phyloP scores from a whole-genome alignment of 1,140 invertebrate genomes.

The Rhagoletis zephyria region DNA sequence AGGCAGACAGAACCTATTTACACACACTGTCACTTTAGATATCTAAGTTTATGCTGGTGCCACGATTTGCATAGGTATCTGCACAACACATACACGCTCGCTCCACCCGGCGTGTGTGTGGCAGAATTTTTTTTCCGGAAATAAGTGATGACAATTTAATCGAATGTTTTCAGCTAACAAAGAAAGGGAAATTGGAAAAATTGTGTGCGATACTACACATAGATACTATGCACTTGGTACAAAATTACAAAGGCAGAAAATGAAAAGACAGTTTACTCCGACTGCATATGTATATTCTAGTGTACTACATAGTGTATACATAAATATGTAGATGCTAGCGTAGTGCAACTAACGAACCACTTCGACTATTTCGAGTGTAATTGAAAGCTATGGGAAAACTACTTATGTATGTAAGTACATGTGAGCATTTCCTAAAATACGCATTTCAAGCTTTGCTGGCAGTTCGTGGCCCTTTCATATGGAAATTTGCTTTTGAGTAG shows the following conservation, averaged over 20 bases:
- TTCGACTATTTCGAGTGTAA: too few relatives aligned
- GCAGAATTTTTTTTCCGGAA: background rate
- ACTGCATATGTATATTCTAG: too few relatives aligned
- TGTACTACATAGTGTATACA: too few relatives aligned
- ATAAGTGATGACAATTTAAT: background rate
- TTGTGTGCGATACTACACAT: background rate
- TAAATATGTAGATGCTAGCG: too few relatives aligned
- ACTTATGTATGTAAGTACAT: too few relatives aligned
- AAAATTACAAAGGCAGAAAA: background rate
- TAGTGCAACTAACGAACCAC: too few relatives aligned
- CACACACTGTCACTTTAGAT: background rate
- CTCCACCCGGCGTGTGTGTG: background rate
- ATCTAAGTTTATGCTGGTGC: background rate
- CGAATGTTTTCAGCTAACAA: background rate
- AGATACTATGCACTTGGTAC: background rate
- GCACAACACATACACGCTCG: too few relatives aligned
- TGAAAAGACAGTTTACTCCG: background rate
- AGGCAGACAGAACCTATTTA: background rate
- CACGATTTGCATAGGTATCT: background rate
- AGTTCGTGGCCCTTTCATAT: too few relatives aligned
- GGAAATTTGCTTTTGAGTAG: too few relatives aligned
- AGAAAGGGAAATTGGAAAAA: conserved; percentile 39
- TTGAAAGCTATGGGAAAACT: too few relatives aligned
- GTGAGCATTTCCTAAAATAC: too few relatives aligned
- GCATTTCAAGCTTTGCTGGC: too few relatives aligned